phyloP scores from a whole-genome alignment of 2,888 invertebrate species.

The Coenonympha glycerion region DNA sequence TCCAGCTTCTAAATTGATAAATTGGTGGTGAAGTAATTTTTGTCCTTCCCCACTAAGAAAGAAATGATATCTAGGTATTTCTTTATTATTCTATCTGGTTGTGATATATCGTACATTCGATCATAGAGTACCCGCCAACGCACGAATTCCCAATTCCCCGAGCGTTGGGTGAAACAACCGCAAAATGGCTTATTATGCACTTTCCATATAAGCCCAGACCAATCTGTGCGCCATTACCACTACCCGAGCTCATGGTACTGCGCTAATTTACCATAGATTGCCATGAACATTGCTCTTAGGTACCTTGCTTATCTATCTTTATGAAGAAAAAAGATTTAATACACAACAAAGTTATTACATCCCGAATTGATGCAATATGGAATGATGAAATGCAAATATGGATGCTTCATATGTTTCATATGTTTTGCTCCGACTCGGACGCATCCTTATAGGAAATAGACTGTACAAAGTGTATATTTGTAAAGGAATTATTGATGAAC shows the following conservation, averaged over 20 bases:
- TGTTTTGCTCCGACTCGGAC: too few relatives aligned
- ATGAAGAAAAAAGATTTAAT: not conserved
- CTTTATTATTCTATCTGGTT: not conserved
- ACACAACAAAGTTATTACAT: too few relatives aligned
- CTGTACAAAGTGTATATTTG: too few relatives aligned
- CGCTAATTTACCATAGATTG: constrained; percentile 64
- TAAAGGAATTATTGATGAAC: too few relatives aligned
- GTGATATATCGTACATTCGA: constrained; percentile 28
- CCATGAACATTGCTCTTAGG: constrained; percentile 54
- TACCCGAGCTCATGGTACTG: constrained; percentile 50
- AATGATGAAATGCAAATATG: too few relatives aligned
- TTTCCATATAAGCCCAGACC: constrained; percentile 71
- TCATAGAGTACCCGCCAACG: constrained; percentile 53
- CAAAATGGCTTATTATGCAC: constrained; percentile 74
- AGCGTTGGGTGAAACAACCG: constrained; percentile 72
- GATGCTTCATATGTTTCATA: too few relatives aligned
- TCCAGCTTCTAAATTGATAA: too few relatives aligned
- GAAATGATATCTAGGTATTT: too few relatives aligned
- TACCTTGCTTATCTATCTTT: not conserved
- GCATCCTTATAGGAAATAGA: too few relatives aligned
- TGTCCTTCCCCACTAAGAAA: too few relatives aligned
- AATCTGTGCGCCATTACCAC: constrained; percentile 65
- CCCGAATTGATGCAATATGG: too few relatives aligned
- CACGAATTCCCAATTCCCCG: constrained; percentile 71
- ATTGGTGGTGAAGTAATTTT: too few relatives aligned